Base-by-base conservation (phyloP, 2,113 vertebrate species). In the Megatriorchis doriae region DNA sequence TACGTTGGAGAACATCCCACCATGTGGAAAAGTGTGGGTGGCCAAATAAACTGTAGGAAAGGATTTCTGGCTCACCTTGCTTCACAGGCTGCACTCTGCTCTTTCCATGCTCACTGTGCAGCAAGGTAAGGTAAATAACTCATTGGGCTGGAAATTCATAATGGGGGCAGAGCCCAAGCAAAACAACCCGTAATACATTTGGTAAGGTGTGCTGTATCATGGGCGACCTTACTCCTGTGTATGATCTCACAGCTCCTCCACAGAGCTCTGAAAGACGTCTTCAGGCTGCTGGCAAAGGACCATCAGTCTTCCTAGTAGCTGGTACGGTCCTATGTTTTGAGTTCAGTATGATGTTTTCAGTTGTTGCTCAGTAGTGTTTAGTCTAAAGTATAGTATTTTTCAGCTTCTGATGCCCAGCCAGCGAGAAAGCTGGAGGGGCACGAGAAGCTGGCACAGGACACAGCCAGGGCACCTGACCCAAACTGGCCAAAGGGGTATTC, bases 171-270 rank as follows among this genome's bases (percentile, higher is more conserved):
- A 74, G 15, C 11, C 36, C 11, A 26, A 27, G 22, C 16, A 32
- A 50, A 94, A 70, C 16, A 67, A 63, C 12, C 3, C 1, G 1
- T 31, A 40, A 20, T 17, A 16, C 3, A 18, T n/a, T 48, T 77
- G 11, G 10, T 40, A 56, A 62, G 20, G 86, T 50, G 23, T 0
- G 2, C 11, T 43, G n/a, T 2, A 13, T 23, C 31, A 45, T 0
- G 0, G 22, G 10, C 13, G 6, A 55, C 16, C 32, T 59, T 72
- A 71, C 29, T 67, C 5, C 48, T 13, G 0, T 42, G 17, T 45
- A 53, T 25, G 31, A 48, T 27, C 31, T 81, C 45, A 63, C 26
- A 78, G 65, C 10, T 84, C 34, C 63, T 80, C 13, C 32, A 38
- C 42, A 61, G 50, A 62, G 42, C 36, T 81, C 52, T 78, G 56